Base-by-base conservation (phyloP, 2,113 vertebrate species). In the Pteronura brasiliensis region DNA sequence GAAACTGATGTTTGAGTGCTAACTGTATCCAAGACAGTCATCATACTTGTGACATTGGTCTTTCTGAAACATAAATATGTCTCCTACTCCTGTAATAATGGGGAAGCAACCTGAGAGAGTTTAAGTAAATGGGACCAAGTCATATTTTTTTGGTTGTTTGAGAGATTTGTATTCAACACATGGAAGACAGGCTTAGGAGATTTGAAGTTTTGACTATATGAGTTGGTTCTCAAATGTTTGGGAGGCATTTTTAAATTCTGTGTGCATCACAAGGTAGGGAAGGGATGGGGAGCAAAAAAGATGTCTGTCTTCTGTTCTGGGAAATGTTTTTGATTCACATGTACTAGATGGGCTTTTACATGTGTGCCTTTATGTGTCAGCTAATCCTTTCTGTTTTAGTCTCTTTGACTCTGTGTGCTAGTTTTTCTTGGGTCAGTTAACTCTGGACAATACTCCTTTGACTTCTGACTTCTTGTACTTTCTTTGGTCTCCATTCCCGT, bases 91-190 rank as follows among this genome's bases (percentile, higher is more conserved):
- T 93, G 4, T 71, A 44, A 36, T 88, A 84, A 88, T 61, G 61
- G 36, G 85, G 59, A 76, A 85, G 36, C 67, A 47, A 47, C 10
- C 55, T 47, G 61, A 85, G 49, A 80, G 65, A 88, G 39, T 55
- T 85, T 95, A 76, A 83, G 14, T 71, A 65, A 84, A 93, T 91
- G 63, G 11, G 69, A 71, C 10, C 44, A 59, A 92, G 76, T 85
- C 63, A 81, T 21, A 42, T 84, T 88, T 96, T 93, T 95, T 95
- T 83, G 74, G 59, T 83, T 84, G 49, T 76, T 91, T 77, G 57
- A 81, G 57, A 92, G 49, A 85, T 85, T 83, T 92, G 25, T 83
- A 80, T 86, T 90, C 87, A 90, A 77, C 55, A 92, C 11, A 39
- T 20, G 27, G 15, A 76, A 61, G 47, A 92, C 11, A 49, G 18